Base-by-base conservation (phyloP, 2,888 invertebrate species). In the Furcula furcula region DNA sequence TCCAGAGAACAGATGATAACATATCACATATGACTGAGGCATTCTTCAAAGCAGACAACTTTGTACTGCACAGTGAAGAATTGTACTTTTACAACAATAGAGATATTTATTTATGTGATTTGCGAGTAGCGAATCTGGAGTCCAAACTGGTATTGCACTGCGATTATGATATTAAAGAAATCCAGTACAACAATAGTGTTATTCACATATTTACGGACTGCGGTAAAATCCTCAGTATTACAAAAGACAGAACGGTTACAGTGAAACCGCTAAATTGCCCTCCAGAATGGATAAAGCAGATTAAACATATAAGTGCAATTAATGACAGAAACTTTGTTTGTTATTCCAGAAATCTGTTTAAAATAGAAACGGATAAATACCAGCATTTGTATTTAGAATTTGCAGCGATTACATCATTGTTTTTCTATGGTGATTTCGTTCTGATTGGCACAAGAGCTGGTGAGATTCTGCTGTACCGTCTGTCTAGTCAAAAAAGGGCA, bases 361-460 rank as follows among this genome's bases (percentile, higher is more conserved):
- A 77, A 61, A 75, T 86, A 18, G 77, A 82, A 55, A 81, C 80
- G 0, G 76, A 81, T 12, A 60, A 65, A 23, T 71, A 74, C 19
- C 54, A 65, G 20, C 81, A 80, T 56, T 53, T 83, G 28, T 86
- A 84, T 46, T 50, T 84, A 32, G 84, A 86, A 25, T 84, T 84
- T 44, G 79, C 78, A 10, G 65, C 70, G 0, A 76, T 86, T 31
- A 80, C 81, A 5, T 76, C 85, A 0, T 42, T 83, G 34, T 85
- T 82, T 51, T 85, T 82, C 45, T 85, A 86, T 46, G 76, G 74
- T 6, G 80, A 84, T 29, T 55, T 77, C 25, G 72, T 82, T 6
- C 36, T 86, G 19, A 72, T 85, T 32, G 85, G 74, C 0, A 77
- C 83, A 1, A 68, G 44, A 22, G 41, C 54, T 3, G 76, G 84